Base-by-base conservation (phyloP, 2,113 vertebrate genomes). In the Tympanuchus pallidicinctus region DNA sequence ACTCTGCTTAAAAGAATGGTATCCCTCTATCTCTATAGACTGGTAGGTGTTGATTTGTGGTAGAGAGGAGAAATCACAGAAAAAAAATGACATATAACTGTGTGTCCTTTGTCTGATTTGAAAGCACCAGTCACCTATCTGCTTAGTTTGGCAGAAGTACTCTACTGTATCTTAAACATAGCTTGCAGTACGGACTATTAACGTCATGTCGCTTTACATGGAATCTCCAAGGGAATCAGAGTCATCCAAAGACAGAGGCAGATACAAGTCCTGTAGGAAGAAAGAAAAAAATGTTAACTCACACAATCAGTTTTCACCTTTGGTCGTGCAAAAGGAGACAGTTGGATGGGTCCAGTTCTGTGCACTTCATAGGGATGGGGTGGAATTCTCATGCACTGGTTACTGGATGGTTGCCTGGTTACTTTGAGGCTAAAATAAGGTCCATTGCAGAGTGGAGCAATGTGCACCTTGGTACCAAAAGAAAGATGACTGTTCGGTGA, bases 181-280 rank as follows among this genome's bases (percentile, higher is more conserved):
- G 83, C 92, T 92, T 86, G 90, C 83, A 89, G 69, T 67, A 40
- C 47, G 93, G 96, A 91, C 94, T 66, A 70, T 21, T 32, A 75
- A 48, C 66, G 72, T 45, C 57, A 2, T 56, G 71, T 57, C 8
- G 15, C 83, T 98, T 98, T 98, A 99, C 99, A 99, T 99, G 57
- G 99, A 99, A 93, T 99, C 99, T 15, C 99, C 99, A 7, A 99
- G 97, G 77, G 99, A 99, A 85, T 99, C 99, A 0, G 99, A 99
- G 60, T 99, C 99, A 95, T 99, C 99, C 98, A 99, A 98, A 94
- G 99, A 99, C 94, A 99, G 98, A 64, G 99, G 99, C 98, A 99
- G 98, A 96, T 99, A 99, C 92, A 99, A 98, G 96, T 99, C 99
- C 99, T 99, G 96, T 97, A 89, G 95, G 90, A 96, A 95, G 96